A percentile compares a stretch with the other conserved stretches of the same genome.
Conservation (phyloP, 2,888 invertebrate species). For the Ichneumoninae sp. region DNA sequence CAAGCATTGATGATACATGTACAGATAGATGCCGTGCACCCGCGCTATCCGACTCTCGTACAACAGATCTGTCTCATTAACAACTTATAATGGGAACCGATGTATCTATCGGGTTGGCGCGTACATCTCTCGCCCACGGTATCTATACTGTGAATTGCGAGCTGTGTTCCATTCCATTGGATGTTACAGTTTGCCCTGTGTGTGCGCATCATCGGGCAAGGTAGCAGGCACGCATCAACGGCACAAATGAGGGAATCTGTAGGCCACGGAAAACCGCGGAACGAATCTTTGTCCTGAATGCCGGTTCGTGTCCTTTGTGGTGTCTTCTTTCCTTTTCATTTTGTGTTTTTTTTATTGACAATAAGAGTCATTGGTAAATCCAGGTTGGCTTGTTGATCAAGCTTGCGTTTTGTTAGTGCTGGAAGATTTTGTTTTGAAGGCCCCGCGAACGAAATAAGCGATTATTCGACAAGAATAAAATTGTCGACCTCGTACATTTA, state of each 20-base stretch:
- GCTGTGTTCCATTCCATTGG: conserved; percentile 9
- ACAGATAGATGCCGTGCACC: conserved; percentile 47
- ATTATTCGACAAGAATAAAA: too few species aligned
- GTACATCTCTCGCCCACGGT: conserved; percentile 19
- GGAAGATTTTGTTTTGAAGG: background rate
- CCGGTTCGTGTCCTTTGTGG: background rate
- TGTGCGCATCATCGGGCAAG: conserved; percentile 25
- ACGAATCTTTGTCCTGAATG: background rate
- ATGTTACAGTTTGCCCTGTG: background rate
- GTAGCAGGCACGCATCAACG: background rate
- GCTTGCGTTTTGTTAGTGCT: background rate
- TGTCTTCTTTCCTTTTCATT: background rate
- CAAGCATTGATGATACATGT: conserved; percentile 19
- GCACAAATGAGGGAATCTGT: background rate
- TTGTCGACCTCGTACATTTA: background rate
- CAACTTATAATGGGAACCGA: conserved; percentile 80
- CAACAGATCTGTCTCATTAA: conserved; percentile 82
- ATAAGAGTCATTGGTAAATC: background rate
- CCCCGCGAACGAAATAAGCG: background rate
- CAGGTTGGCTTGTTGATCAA: background rate
- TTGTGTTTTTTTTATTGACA: too few species aligned
- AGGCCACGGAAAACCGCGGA: conserved; percentile 3
- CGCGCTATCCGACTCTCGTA: conserved; percentile 70
- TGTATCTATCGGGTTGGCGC: conserved; percentile 70
- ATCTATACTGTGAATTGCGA: conserved; percentile 26